Conservation (phyloP, 2,888 invertebrate species). For the Leptodirus hochenwartii region DNA sequence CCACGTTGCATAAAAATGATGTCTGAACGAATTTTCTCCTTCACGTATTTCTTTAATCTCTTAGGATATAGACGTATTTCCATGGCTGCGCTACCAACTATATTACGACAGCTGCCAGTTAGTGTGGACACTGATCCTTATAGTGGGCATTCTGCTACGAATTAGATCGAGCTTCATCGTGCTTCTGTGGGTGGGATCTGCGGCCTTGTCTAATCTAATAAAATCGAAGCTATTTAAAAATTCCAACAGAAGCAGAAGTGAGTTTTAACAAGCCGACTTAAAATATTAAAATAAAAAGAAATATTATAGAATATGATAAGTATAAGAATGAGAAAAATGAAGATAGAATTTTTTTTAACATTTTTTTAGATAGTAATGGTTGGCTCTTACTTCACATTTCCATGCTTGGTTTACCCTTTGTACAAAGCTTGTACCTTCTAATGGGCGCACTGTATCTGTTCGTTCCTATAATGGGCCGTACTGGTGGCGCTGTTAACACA, state of each 20-base stretch:
- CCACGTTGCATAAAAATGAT: no score
- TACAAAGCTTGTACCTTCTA: constrained; percentile 50
- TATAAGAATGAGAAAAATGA: constrained; percentile 1
- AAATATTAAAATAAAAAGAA: no score
- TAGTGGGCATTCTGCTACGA: constrained; percentile 33
- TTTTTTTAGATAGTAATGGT: constrained; percentile 31
- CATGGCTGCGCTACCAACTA: constrained; percentile 35
- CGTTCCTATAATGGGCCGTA: constrained; percentile 66
- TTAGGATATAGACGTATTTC: constrained; percentile 26
- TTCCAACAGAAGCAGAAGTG: no score
- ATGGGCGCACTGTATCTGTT: constrained; percentile 53
- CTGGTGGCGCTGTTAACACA: constrained; percentile 48
- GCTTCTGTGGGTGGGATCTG: constrained; percentile 42
- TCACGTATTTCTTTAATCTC: background rate
- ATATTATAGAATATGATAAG: constrained; percentile 26
- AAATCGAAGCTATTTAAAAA: constrained; percentile 31
- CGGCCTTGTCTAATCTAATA: constrained; percentile 34
- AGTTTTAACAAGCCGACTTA: no score
- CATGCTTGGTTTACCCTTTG: constrained; percentile 38
- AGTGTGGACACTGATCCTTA: constrained; percentile 35
- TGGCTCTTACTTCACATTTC: constrained; percentile 36
- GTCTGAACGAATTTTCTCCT: no score
- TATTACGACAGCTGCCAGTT: constrained; percentile 37
- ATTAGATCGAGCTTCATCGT: constrained; percentile 52
- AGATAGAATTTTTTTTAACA: constrained; percentile 2